Evolutionary conservation across 2,797 vertebrate species (phyloP).

Genomic region (Melanotaenia trifasciata): DNA sequence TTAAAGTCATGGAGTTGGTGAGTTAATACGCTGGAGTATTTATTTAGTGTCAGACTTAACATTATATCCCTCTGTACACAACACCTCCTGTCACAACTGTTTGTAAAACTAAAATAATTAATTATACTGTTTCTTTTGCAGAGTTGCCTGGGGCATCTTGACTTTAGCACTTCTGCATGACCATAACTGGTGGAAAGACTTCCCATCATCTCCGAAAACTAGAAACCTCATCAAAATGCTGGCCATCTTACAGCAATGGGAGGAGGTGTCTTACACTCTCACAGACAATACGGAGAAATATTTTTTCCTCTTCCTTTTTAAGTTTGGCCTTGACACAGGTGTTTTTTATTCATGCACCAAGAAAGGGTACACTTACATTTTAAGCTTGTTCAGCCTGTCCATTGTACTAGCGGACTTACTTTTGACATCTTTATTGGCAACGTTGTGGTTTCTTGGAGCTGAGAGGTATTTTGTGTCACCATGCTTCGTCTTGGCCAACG

Average conservation of each 20-base stretch:
- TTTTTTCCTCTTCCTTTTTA: slow-evolving; percentile 68
- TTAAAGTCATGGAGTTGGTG: too few species aligned
- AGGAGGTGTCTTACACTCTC: neutral
- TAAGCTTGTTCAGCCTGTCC: slow-evolving; percentile 70
- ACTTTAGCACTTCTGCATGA: neutral
- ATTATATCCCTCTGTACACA: too few species aligned
- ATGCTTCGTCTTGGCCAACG: slow-evolving; percentile 72
- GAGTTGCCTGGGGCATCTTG: slow-evolving; percentile 4
- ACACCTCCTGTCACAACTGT: too few species aligned
- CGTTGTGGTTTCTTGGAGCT: slow-evolving; percentile 46
- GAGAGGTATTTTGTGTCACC: slow-evolving; percentile 4
- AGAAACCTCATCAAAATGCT: slow-evolving; percentile 52
- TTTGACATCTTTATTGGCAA: slow-evolving; percentile 31
- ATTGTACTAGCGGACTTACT: slow-evolving; percentile 68
- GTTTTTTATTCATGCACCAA: slow-evolving; percentile 51
- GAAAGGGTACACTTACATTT: slow-evolving; percentile 48
- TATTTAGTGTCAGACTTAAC: too few species aligned
- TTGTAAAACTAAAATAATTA: neutral
- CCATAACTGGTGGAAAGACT: neutral
- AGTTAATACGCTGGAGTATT: too few species aligned
- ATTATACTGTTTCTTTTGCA: slow-evolving; percentile 33
- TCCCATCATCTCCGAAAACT: neutral
- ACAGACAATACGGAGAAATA: slow-evolving; percentile 57
- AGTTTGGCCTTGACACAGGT: slow-evolving; percentile 63
- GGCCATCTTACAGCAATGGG: slow-evolving; percentile 62